Conservation (phyloP, 2,113 vertebrate species). For the Solea solea region DNA sequence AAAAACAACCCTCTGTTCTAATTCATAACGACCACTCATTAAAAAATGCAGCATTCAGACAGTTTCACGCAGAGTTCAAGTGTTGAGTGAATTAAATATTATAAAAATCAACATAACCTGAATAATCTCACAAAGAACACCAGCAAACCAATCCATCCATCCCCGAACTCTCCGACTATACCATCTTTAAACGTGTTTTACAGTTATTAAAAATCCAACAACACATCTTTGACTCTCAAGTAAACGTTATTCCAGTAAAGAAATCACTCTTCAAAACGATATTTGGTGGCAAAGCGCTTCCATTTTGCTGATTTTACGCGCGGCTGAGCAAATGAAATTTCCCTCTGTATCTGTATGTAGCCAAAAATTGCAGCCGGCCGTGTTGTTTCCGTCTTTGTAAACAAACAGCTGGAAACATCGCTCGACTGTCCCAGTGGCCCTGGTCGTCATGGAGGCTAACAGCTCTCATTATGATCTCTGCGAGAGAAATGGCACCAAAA, state of each 20-base stretch:
- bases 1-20: slow-evolving; percentile 3
- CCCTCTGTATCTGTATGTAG: slow-evolving; percentile 36
- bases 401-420: slow-evolving; percentile 59
- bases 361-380: slow-evolving; percentile 50
- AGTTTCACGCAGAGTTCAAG: no score
- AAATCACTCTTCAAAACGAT: background rate
- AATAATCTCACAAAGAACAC: no score
- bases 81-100: background rate
- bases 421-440: slow-evolving; percentile 59
- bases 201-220: no score
- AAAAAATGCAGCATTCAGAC: no score
- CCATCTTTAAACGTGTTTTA: background rate
- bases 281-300: slow-evolving; percentile 19
- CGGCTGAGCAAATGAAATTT: slow-evolving; percentile 36
- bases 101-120: no score
- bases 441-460: slow-evolving; percentile 76
- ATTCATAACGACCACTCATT: slow-evolving; percentile 6
- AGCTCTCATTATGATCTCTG: slow-evolving; percentile 69
- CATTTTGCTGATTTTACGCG: slow-evolving; percentile 42
- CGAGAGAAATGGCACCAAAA: slow-evolving; percentile 50
- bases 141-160: background rate
- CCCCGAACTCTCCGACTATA: background rate
- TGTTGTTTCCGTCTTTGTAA: slow-evolving; percentile 67
- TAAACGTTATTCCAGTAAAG: no score
- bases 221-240: no score